phyloP scores from a whole-genome alignment of 2,888 invertebrate genomes.

The Rosalia funebris region DNA sequence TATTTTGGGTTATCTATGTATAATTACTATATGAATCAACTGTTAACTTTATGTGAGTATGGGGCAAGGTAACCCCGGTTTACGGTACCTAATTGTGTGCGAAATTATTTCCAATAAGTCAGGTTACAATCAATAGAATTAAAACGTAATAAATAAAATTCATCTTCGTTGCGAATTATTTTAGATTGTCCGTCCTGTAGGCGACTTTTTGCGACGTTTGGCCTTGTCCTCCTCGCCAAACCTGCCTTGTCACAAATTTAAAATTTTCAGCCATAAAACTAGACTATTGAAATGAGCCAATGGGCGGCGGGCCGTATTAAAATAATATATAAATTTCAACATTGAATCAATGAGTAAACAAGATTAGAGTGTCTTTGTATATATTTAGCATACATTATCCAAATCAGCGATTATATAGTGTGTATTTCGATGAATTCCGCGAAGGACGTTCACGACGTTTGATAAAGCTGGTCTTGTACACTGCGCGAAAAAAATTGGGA shows the following conservation, averaged over 20 bases:
- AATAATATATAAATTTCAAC: slow-evolving; percentile 9
- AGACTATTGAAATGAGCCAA: background rate
- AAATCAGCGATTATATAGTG: slow-evolving; percentile 4
- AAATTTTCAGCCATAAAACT: slow-evolving; percentile 3
- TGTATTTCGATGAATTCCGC: slow-evolving; percentile 16
- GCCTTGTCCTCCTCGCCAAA: background rate
- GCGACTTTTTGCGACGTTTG: background rate
- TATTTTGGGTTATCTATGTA: no score
- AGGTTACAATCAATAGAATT: no score
- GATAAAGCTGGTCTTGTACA: slow-evolving; percentile 1
- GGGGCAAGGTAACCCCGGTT: no score
- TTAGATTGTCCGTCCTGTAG: background rate
- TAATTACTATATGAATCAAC: no score
- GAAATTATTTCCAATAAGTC: no score
- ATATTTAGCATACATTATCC: slow-evolving; percentile 24
- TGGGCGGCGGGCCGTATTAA: slow-evolving; percentile 2
- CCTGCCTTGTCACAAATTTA: background rate
- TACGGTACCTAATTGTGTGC: no score
- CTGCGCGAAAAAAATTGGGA: background rate
- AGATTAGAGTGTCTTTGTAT: slow-evolving; percentile 21
- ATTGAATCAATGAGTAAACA: slow-evolving; percentile 13
- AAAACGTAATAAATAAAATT: no score
- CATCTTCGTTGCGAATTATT: no score
- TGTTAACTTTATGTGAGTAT: no score
- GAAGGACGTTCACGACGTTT: slow-evolving; percentile 7